phyloP scores from a whole-genome alignment of 2,113 vertebrate genomes.

The Psittacara wagleri region DNA sequence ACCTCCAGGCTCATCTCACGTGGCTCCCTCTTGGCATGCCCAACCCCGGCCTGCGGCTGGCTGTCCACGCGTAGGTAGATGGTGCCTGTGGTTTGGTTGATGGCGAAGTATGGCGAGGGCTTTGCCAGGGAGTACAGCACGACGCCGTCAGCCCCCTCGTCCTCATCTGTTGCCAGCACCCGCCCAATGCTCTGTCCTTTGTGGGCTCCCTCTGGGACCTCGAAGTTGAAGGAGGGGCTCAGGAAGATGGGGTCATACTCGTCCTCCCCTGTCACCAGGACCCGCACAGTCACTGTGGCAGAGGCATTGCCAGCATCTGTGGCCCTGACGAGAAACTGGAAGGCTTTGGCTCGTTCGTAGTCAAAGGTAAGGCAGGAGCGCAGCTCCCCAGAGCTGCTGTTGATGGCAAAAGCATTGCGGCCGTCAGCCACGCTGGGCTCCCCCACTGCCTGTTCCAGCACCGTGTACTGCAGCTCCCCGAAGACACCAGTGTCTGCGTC shows the following conservation, averaged over 20 bases:
- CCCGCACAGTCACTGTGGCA: conserved; percentile 89
- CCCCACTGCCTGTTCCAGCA: conserved; percentile 69
- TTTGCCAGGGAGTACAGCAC: conserved; percentile 87
- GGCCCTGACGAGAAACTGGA: conserved; percentile 86
- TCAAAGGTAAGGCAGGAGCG: conserved; percentile 86
- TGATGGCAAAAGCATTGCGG: conserved; percentile 79
- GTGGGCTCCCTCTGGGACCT: conserved; percentile 89
- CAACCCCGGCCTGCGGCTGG: conserved; percentile 66
- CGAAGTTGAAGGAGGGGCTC: conserved; percentile 83
- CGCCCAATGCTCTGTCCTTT: conserved; percentile 91
- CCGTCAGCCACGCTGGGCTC: conserved; percentile 57
- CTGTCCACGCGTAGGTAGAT: conserved; percentile 88
- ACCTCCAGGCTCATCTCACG: conserved; percentile 90
- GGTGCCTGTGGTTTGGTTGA: conserved; percentile 91
- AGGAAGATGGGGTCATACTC: conserved; percentile 94
- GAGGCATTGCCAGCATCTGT: conserved; percentile 89
- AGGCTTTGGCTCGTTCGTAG: conserved; percentile 88
- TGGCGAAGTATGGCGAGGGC: conserved; percentile 87
- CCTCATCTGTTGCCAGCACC: conserved; percentile 90
- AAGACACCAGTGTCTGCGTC: conserved; percentile 87
- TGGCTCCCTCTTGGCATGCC: conserved; percentile 79
- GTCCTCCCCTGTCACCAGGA: conserved; percentile 92
- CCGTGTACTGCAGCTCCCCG: conserved; percentile 83
- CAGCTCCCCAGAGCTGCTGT: conserved; percentile 87
- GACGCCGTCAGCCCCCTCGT: conserved; percentile 89